phyloP scores from a whole-genome alignment of 2,797 vertebrate species.

The Ara ararauna region DNA sequence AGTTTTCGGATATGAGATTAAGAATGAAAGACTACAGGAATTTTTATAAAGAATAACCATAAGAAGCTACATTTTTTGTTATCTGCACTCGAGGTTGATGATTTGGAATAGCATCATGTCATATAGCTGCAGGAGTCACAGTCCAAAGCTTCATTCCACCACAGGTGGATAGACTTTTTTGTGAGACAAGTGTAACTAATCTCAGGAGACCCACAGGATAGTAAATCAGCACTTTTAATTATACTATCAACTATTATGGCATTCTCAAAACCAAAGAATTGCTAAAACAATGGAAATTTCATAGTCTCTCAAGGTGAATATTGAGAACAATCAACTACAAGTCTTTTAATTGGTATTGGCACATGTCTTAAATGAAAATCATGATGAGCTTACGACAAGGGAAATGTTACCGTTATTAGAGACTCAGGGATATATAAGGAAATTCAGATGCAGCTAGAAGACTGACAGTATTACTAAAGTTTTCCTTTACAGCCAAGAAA shows the following conservation, averaged over 20 bases:
- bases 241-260: not conserved
- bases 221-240: not conserved
- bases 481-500: not conserved
- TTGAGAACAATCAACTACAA: not conserved
- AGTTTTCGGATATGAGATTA: not conserved
- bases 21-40: not conserved
- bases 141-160: not conserved
- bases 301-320: not conserved
- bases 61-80: not conserved
- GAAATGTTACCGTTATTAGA: not conserved
- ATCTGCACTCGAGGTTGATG: not conserved
- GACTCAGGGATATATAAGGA: not conserved
- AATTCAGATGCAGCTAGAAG: not conserved
- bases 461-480: not conserved
- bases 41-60: not conserved
- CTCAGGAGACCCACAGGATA: not conserved
- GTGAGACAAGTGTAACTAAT: not conserved
- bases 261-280: not conserved
- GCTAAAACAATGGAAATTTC: not conserved
- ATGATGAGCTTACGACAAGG: not conserved
- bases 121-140: not conserved
- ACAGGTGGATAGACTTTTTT: not conserved
- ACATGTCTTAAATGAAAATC: not conserved
- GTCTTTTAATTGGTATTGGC: not conserved
- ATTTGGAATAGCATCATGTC: not conserved